Evolutionary conservation across 1,140 invertebrate species (phyloP).

Genomic region (Drosophila subpulchrella): DNA sequence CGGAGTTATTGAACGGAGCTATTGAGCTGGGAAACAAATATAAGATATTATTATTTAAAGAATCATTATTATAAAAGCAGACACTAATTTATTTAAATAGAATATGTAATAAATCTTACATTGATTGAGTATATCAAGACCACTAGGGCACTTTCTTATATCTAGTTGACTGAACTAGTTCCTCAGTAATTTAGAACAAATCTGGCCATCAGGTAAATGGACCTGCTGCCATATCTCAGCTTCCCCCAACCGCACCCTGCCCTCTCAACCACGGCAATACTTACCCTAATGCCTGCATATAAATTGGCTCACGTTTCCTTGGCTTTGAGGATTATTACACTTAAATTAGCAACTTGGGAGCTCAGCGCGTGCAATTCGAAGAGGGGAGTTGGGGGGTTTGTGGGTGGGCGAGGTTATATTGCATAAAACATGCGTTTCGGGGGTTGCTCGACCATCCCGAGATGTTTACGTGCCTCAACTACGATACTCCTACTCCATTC

Average conservation of each 20-base stretch:
- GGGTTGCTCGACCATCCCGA: conserved; percentile 48
- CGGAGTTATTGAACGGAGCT: too few species aligned
- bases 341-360: conserved; percentile 83
- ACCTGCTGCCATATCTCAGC: conserved; percentile 43
- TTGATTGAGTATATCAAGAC: background rate
- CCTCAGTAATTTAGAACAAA: conserved; percentile 40
- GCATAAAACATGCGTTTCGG: conserved; percentile 73
- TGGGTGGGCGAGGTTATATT: conserved; percentile 27
- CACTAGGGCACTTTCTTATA: background rate
- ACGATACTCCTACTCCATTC: conserved; percentile 20
- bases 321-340: conserved; percentile 83
- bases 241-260: background rate
- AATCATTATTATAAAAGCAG: too few species aligned
- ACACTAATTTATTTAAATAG: background rate
- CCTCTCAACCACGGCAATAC: conserved; percentile 20
- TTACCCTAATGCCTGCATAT: conserved; percentile 75
- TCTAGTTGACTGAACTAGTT: conserved; percentile 27
- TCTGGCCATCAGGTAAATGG: conserved; percentile 71
- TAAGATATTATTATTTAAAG: too few species aligned
- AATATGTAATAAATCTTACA: rapidly evolving
- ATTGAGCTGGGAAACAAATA: too few species aligned
- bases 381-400: background rate
- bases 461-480: conserved; percentile 53
- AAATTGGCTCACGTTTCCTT: conserved; percentile 82
- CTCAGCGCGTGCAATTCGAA: conserved; percentile 65